A percentile compares a stretch with the other conserved stretches of the same genome.
Conservation (phyloP, 2,888 invertebrate genomes). For the Pelosia muscerda region DNA sequence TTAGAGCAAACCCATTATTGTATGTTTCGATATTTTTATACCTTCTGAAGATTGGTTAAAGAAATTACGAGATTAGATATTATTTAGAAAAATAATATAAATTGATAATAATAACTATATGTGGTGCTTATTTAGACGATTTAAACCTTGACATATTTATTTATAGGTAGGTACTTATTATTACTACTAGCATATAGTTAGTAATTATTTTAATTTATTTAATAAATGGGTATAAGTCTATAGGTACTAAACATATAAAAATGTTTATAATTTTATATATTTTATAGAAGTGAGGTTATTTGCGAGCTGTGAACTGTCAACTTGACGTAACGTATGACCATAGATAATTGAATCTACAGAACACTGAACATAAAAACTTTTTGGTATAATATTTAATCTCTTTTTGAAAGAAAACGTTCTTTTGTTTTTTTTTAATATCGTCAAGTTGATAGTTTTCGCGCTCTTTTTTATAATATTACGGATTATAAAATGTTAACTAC, state of each 20-base stretch:
- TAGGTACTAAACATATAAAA: slow-evolving; percentile 39
- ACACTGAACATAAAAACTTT: too few relatives aligned
- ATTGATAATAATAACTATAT: not conserved
- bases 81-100: not conserved
- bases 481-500: slow-evolving; percentile 41
- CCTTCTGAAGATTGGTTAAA: too few relatives aligned
- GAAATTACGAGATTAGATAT: too few relatives aligned
- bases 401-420: not conserved
- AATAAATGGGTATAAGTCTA: slow-evolving; percentile 32
- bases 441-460: slow-evolving; percentile 22
- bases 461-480: slow-evolving; percentile 22
- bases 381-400: not conserved
- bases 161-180: not conserved
- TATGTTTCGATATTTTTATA: too few relatives aligned
- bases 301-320: slow-evolving; percentile 24
- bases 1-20: not conserved
- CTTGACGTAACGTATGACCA: not conserved
- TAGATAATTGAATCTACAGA: too few relatives aligned
- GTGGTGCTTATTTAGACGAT: not conserved
- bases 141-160: not conserved
- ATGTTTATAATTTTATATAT: slow-evolving; percentile 15
- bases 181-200: slow-evolving; percentile 3
- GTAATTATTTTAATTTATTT: slow-evolving; percentile 23
- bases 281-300: slow-evolving; percentile 21
- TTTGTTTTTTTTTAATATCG: not conserved